These are phyloP conservation scores for Jacana jacana DNA, from an alignment of 2,113 vertebrate genomes.

Conservation along the genomic window DNA sequence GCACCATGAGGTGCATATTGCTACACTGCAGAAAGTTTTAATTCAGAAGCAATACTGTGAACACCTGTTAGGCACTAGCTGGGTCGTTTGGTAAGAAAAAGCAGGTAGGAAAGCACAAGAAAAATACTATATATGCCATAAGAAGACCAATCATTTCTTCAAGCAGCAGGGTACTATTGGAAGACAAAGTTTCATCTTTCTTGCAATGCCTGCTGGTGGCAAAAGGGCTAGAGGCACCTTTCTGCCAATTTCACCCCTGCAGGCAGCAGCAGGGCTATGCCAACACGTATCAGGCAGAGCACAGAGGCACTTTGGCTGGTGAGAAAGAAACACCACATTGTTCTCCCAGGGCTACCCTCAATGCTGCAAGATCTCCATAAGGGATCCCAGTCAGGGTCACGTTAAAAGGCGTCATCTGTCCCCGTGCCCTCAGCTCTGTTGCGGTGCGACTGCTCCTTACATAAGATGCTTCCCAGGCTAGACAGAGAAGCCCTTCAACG, in stretches of 20 bases:
- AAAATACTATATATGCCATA: not conserved
- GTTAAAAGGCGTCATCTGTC: rapidly evolving
- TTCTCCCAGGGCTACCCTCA: not conserved
- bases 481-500: not conserved
- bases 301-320: not conserved
- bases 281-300: not conserved
- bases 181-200: not conserved
- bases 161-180: not conserved
- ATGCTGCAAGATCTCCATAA: not conserved
- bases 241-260: not conserved
- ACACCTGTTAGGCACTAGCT: not conserved
- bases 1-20: not conserved
- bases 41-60: not conserved
- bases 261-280: not conserved
- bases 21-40: not conserved
- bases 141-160: not conserved
- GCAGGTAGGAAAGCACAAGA: not conserved
- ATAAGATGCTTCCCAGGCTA: not conserved
- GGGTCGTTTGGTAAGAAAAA: not conserved
- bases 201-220: not conserved
- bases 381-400: not conserved
- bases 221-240: not conserved
- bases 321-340: not conserved
- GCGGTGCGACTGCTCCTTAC: not conserved
- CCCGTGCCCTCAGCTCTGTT: not conserved